Base-by-base conservation (phyloP, 2,797 vertebrate genomes). In the Momotus momota region DNA sequence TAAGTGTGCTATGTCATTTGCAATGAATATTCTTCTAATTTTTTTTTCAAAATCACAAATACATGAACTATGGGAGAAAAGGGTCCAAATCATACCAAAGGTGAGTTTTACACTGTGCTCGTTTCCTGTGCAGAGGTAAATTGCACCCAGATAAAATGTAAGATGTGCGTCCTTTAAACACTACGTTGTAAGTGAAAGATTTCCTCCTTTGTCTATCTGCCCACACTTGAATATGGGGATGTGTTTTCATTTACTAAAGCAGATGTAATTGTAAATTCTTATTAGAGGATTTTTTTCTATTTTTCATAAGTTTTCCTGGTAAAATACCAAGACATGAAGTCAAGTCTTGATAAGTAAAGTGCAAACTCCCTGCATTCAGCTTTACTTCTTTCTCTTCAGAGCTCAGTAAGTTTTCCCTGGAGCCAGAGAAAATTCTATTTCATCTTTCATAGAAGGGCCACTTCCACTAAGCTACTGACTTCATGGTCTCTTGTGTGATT, bases 401-500 rank as follows among this genome's bases (percentile, higher is more conserved):
- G 70, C 60, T 72, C 38, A 2, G 18, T 3, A 17, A 41, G 31
- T 35, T 88, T 48, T 81, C 90, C 57, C 45, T 10, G 0, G 29
- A 71, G 20, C 60, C 65, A 8, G 61, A 69, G 90, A 31, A 83
- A 91, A 83, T 61, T 52, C 57, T 10, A 0, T 40, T 43, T 13
- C 40, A 21, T 14, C 73, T 84, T 35, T 57, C 66, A 14, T 9
- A 40, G 57, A 51, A 62, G 35, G 91, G 93, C 89, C 91, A 88
- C 86, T 88, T 55, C n/a, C 38, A 5, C 80, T 23, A 25, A 90
- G 89, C 80, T 38, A 4, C 86, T 49, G 91, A 11, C 86, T 90
- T 58, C 20, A 2, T 14, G 86, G 75, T 72, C 91, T 79, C 89
- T 40, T 5, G 67, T 82, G 91, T 90, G 91, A 92, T 92, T 72